A percentile compares a stretch with the other conserved stretches of the same genome.
These are phyloP conservation scores for Poeciliopsis occidentalis DNA, from an alignment of 2,113 vertebrate species.

Conservation along the genomic window DNA sequence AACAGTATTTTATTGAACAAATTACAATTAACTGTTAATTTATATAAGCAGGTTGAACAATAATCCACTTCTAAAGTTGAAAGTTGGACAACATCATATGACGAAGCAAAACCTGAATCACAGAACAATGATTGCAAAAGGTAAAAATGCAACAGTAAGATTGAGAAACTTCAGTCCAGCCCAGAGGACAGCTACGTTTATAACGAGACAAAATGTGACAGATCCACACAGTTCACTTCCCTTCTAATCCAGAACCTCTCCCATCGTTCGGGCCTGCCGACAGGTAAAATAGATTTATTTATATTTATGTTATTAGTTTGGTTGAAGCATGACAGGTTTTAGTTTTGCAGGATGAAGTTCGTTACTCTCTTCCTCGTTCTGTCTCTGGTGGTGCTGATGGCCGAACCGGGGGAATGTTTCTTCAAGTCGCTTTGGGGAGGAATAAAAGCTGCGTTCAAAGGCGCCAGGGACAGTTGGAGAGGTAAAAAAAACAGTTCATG, in stretches of 20 bases:
- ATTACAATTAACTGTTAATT: too few relatives aligned
- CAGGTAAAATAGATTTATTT: neutral
- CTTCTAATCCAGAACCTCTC: neutral
- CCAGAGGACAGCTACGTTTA: neutral
- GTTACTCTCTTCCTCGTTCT: neutral
- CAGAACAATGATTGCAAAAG: neutral
- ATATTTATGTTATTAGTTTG: neutral
- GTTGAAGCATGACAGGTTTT: neutral
- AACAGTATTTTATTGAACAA: too few relatives aligned
- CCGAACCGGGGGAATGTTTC: neutral
- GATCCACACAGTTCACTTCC: neutral
- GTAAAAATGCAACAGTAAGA: neutral
- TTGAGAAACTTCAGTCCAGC: neutral
- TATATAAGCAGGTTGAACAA: neutral
- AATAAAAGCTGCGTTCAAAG: neutral
- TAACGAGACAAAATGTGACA: neutral
- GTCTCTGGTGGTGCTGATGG: neutral
- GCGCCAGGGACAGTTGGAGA: neutral
- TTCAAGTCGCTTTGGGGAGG: neutral
- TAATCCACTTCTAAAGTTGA: neutral
- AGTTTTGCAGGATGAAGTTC: conserved; percentile 13
- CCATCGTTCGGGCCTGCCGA: neutral
- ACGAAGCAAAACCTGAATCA: neutral
- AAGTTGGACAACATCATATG: neutral
- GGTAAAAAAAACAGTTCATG: too few relatives aligned